Percentiles rank a stretch among this genome's conserved stretches.
Evolutionary conservation across 2,888 invertebrate genomes (phyloP).

Genomic region (Embidobia sp.): DNA sequence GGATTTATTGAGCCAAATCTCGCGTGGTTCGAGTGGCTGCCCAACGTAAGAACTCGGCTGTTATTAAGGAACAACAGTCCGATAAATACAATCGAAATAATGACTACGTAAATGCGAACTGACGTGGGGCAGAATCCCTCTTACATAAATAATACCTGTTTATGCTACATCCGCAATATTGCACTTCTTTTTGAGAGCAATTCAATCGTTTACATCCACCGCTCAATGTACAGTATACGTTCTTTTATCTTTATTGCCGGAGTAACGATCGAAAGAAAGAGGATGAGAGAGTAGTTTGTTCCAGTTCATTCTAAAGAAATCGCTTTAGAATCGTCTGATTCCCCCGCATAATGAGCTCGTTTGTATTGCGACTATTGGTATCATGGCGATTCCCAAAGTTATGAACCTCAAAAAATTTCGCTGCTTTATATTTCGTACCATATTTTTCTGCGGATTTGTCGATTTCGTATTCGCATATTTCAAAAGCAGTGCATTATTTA

Average conservation of each 20-base stretch:
- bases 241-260: conserved; percentile 71
- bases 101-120: conserved; percentile 35
- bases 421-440: too few species aligned
- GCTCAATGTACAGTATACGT: conserved; percentile 56
- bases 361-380: conserved; percentile 72
- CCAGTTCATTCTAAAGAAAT: conserved; percentile 68
- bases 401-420: conserved; percentile 29
- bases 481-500: too few species aligned
- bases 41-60: not conserved
- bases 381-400: conserved; percentile 27
- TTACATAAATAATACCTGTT: conserved; percentile 54
- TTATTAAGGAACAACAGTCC: conserved; percentile 21
- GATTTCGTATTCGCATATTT: too few species aligned
- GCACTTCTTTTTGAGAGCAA: conserved; percentile 57
- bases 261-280: conserved; percentile 65
- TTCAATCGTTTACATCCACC: conserved; percentile 61
- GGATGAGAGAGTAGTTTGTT: conserved; percentile 67
- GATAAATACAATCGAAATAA: conserved; percentile 42
- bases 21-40: not conserved
- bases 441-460: too few species aligned
- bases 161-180: conserved; percentile 51
- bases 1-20: not conserved
- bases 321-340: conserved; percentile 66
- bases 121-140: conserved; percentile 33
- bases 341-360: conserved; percentile 73